Evolutionary conservation across 1,140 invertebrate species (phyloP).

Genomic region (Arctopsyche grandis): DNA sequence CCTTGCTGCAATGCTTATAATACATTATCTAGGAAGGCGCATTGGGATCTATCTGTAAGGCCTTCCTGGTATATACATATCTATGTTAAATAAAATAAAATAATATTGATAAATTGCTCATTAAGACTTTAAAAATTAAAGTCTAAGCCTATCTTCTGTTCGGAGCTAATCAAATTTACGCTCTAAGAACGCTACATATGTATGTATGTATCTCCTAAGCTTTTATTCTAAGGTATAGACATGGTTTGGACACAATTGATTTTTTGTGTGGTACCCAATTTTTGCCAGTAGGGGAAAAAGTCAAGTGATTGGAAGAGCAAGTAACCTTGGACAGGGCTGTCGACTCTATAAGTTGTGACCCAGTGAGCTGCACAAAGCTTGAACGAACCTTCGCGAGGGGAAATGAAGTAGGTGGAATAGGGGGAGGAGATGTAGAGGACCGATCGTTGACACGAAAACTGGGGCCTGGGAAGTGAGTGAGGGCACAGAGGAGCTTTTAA

Average conservation of each 20-base stretch:
- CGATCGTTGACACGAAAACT: constrained; percentile 36
- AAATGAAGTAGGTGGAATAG: not conserved
- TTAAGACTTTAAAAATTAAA: too few relatives aligned
- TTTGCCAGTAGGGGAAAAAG: not conserved
- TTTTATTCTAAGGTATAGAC: too few relatives aligned
- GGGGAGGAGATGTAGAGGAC: not conserved
- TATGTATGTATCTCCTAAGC: too few relatives aligned
- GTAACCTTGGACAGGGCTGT: not conserved
- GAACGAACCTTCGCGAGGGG: not conserved
- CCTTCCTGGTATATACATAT: too few relatives aligned
- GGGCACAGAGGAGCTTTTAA: constrained; percentile 24
- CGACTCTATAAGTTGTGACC: constrained; percentile 32
- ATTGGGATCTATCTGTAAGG: too few relatives aligned
- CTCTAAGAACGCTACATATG: too few relatives aligned
- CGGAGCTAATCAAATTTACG: too few relatives aligned
- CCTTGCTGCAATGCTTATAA: too few relatives aligned
- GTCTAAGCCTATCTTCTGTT: too few relatives aligned
- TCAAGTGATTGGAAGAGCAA: not conserved
- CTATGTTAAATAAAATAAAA: too few relatives aligned
- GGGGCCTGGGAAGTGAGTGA: not conserved
- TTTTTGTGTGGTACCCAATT: not conserved
- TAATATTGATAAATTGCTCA: too few relatives aligned
- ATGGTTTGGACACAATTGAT: not conserved
- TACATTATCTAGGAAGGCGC: too few relatives aligned
- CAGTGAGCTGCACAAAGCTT: constrained; percentile 15